These are phyloP conservation scores for Muricea muricata DNA, from an alignment of 92 coral and sea anemone genomes.

Conservation along the genomic window DNA sequence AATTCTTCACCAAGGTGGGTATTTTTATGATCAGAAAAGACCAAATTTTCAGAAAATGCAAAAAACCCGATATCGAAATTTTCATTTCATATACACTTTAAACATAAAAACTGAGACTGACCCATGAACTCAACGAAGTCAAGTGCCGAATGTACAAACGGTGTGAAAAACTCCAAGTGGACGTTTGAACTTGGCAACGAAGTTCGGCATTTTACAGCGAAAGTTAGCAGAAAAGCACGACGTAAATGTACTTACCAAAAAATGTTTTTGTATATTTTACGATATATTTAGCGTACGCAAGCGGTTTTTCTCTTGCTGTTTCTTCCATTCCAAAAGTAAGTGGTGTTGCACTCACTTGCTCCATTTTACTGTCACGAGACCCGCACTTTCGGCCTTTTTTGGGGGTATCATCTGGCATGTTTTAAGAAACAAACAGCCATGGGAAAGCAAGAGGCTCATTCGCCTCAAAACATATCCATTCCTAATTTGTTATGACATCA, in stretches of 20 bases:
- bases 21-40: too few species aligned
- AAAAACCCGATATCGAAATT: too few species aligned
- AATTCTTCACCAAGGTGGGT: too few species aligned
- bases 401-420: not conserved
- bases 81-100: too few species aligned
- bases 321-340: not conserved
- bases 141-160: too few species aligned
- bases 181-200: too few species aligned
- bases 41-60: too few species aligned
- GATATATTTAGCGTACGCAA: not conserved
- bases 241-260: not conserved
- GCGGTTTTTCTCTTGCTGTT: not conserved
- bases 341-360: not conserved
- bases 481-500: too few species aligned
- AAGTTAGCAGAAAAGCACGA: not conserved
- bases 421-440: not conserved
- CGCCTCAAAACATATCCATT: not conserved
- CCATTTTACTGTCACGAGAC: not conserved
- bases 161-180: too few species aligned
- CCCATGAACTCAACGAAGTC: too few species aligned
- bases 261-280: not conserved
- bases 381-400: not conserved
- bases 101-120: too few species aligned
- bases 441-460: not conserved
- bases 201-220: not conserved